Evolutionary conservation across 2,888 invertebrate species (phyloP), one percentile per base, ranked within the genome.

Genomic region (Mimumesa dahlbomi): DNA sequence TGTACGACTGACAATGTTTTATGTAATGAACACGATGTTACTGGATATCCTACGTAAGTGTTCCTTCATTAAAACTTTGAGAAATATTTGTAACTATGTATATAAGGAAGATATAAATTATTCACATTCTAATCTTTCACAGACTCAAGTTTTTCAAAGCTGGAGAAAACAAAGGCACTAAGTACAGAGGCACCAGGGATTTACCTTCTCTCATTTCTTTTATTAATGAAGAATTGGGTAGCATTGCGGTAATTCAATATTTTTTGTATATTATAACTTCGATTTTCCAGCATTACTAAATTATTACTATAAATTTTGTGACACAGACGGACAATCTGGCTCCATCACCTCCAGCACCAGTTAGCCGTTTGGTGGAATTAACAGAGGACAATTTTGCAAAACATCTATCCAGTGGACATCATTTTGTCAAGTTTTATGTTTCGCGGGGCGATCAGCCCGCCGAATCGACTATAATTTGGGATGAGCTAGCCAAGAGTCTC

Each of bases 371-470:
- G 79, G 90, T 93, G 13, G 94, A 95, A 83, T 90, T 97, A 19
- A 94, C 93, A 34, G 95, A 95, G 79, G 93, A 94, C 14, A 95
- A 92, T 69, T 95, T 96, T 84, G 93, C 94, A 72, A 93, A 93
- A 80, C 93, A 93, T 85, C 91, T 96, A 0, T 91, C 93, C 0
- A 91, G 88, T 45, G 97, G 97, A 46, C 93, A 94, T 82, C 95
- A 96, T 88, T 97, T 98, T 87, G 91, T 98, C 2, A 96, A 97
- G 90, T 97, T 97, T 89, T 98, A 95, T 90, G 96, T 96, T 0
- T 97, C 97, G 0, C 97, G 97, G 97, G 97, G 97, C 89, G 91
- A 94, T 61, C 95, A 95, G 83, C 97, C 97, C 82, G 95, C 96
- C 93, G 93, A 92, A 87, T 90, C 97, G 81, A 96, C 96, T 0